Percentiles rank a stretch among this genome's conserved stretches.
Conservation (phyloP, 2,888 invertebrate genomes). For the Drosophila siamana region DNA sequence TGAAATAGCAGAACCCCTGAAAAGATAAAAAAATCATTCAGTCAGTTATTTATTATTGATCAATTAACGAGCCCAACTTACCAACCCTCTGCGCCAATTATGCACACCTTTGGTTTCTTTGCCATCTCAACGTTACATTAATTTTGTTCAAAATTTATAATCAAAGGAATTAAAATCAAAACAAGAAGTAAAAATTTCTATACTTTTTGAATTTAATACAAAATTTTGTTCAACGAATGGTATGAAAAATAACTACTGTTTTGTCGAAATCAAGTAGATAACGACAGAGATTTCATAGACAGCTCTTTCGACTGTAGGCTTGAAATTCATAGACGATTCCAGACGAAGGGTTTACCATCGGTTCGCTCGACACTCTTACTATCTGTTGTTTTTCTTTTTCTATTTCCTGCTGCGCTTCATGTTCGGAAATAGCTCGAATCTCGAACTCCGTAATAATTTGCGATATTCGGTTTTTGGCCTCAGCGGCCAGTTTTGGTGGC, state of each 20-base stretch:
- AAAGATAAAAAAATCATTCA: neutral
- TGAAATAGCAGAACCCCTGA: conserved; percentile 70
- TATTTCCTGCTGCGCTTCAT: conserved; percentile 55
- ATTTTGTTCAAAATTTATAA: conserved; percentile 23
- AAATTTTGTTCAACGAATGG: conserved; percentile 26
- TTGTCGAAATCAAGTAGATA: neutral
- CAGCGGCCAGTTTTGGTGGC: conserved; percentile 80
- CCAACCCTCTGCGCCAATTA: conserved; percentile 72
- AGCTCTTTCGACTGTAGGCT: conserved; percentile 49
- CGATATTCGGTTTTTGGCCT: conserved; percentile 78
- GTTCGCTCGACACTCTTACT: conserved; percentile 17
- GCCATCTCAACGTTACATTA: conserved; percentile 45
- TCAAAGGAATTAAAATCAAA: conserved; percentile 1
- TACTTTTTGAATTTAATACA: conserved; percentile 30
- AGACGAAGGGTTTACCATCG: conserved; percentile 17
- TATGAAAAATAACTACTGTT: conserved; percentile 16
- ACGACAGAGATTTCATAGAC: conserved; percentile 34
- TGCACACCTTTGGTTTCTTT: conserved; percentile 63
- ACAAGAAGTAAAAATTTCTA: conserved; percentile 2
- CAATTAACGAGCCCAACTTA: conserved; percentile 31
- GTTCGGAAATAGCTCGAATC: conserved; percentile 77
- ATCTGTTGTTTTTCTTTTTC: conserved; percentile 21
- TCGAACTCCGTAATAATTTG: conserved; percentile 81
- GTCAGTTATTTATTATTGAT: neutral
- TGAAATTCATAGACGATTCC: conserved; percentile 62